Evolutionary conservation across 2,888 invertebrate genomes (phyloP), one percentile per base, ranked within the genome.

Genomic region (Tricholauxania praeusta): DNA sequence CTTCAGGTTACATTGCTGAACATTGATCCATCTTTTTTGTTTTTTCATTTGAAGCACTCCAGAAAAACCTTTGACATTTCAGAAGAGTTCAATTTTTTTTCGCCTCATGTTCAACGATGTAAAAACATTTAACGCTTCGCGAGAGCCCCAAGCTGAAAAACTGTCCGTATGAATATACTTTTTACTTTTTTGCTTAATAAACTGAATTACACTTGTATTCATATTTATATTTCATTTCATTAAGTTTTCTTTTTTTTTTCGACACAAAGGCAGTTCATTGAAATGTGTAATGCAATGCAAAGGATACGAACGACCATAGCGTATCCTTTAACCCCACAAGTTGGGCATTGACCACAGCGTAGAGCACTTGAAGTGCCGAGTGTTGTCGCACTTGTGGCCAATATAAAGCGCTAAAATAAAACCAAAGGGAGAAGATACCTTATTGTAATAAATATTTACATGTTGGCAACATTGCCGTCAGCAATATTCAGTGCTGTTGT

Each of bases 381-480:
- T 48, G 68, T 39, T 62, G 47, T 62, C 47, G 60, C 60, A 62
- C 12, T 15, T 47, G 59, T 19, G 52, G 66, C 39, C 66, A 39
- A n/a, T 39, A 4, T 32, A 66, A 28, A 15, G n/a, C 14, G n/a
- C 60, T 14, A 57, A 17, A 57, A 57, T 17, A 17, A 12, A 57
- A 22, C 19, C 53, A 53, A 53, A 53, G 59, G 28, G 8, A n/a
- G n/a, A n/a, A n/a, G n/a, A 59, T 22, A 59, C 39, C 39, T 39
- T 39, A 39, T 39, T 39, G 39, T 39, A 39, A 39, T 49, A 15
- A 19, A 64, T 51, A 64, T 51, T 51, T 51, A 22, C 69, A 51
- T 28, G 17, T 59, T 53, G 52, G 39, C 52, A 62, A 70, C 62
- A 52, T 19, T 60, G 70, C 60, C 60, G 62, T 51, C 1, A 62